Evolutionary conservation across 1,140 invertebrate genomes (phyloP).

Genomic region (Cylas formicarius): DNA sequence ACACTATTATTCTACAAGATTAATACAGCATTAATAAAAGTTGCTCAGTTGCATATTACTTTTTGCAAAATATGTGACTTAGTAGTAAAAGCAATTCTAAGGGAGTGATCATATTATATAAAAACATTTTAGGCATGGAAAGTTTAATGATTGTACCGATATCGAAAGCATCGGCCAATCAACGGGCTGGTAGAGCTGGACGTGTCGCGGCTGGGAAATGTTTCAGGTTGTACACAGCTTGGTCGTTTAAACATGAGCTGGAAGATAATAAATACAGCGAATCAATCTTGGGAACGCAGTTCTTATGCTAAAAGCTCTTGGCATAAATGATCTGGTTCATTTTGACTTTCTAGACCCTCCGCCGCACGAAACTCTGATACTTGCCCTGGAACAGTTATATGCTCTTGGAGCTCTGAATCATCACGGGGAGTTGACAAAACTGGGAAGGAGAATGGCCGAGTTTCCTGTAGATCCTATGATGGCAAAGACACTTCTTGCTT

Average conservation of each 20-base stretch:
- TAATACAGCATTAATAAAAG: no score
- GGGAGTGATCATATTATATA: no score
- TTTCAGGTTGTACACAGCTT: slow-evolving; percentile 93
- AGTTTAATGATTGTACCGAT: slow-evolving; percentile 96
- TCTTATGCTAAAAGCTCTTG: slow-evolving; percentile 87
- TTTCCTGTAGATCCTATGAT: slow-evolving; percentile 99
- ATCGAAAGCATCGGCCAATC: slow-evolving; percentile 94
- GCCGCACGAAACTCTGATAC: slow-evolving; percentile 90
- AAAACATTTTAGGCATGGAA: slow-evolving; percentile 85
- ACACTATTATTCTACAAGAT: no score
- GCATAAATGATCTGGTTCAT: slow-evolving; percentile 92
- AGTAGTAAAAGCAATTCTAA: no score
- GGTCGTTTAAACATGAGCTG: slow-evolving; percentile 96
- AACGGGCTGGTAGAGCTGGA: slow-evolving; percentile 86
- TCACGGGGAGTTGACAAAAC: slow-evolving; percentile 91
- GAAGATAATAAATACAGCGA: slow-evolving; percentile 96
- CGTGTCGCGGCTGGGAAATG: slow-evolving; percentile 94
- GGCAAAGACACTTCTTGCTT: slow-evolving; percentile 96
- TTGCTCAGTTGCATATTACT: no score
- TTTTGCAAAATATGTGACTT: no score
- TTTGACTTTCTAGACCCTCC: slow-evolving; percentile 99
- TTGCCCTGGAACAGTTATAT: slow-evolving; percentile 96
- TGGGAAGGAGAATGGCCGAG: slow-evolving; percentile 97
- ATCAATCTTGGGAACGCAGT: slow-evolving; percentile 98
- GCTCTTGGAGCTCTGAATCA: slow-evolving; percentile 97